Percentiles rank a stretch among this genome's conserved stretches.
Evolutionary conservation across 2,797 vertebrate species (phyloP).

Genomic region (Garrulus glandarius): DNA sequence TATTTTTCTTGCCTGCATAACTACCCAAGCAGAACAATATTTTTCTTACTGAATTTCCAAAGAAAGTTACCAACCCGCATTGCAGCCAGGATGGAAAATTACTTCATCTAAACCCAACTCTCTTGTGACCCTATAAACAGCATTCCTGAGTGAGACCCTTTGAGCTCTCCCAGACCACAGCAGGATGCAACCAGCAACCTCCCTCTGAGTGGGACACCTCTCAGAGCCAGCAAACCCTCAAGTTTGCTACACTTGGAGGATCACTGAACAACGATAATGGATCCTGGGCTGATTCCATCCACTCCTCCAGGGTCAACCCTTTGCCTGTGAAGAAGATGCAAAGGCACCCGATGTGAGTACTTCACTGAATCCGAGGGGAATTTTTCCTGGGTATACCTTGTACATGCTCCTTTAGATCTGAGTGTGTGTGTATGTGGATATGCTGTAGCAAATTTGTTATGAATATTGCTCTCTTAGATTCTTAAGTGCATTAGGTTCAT

Average conservation of each 20-base stretch:
- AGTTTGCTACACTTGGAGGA: background rate
- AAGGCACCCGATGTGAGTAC: background rate
- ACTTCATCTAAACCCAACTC: background rate
- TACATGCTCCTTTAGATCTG: background rate
- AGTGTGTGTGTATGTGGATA: background rate
- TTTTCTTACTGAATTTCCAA: background rate
- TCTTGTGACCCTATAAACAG: background rate
- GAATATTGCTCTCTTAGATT: background rate
- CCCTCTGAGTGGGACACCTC: background rate
- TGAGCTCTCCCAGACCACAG: background rate
- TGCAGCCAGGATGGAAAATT: background rate
- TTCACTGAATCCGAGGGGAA: background rate
- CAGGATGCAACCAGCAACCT: background rate
- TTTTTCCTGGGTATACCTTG: background rate
- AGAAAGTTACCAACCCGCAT: background rate
- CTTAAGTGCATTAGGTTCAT: background rate
- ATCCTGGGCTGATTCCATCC: background rate
- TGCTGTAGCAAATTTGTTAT: background rate
- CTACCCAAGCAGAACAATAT: background rate
- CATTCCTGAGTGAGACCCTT: background rate
- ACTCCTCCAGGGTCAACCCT: background rate
- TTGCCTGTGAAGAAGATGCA: fast-evolving
- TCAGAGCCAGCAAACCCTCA: background rate
- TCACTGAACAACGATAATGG: fast-evolving
- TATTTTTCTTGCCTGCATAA: background rate